phyloP scores from a whole-genome alignment of 2,797 vertebrate genomes.

The Neomorphus geoffroyi region DNA sequence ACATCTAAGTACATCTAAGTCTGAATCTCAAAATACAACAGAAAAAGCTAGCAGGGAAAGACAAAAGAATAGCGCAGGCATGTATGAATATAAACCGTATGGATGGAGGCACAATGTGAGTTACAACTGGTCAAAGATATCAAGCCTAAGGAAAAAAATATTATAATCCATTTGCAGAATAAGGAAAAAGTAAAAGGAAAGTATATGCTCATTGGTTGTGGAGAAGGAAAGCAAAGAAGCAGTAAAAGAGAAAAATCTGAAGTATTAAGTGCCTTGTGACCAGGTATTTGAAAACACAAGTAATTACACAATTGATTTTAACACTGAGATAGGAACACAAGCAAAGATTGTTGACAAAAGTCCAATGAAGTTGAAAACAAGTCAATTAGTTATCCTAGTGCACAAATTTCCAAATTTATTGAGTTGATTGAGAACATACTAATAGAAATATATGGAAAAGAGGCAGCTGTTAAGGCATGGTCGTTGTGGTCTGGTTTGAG shows the following conservation, averaged over 20 bases:
- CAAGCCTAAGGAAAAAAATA: background rate
- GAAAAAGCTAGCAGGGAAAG: background rate
- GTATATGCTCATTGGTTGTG: background rate
- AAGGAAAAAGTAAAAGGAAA: background rate
- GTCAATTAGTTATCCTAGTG: background rate
- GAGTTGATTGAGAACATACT: background rate
- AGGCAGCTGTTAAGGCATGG: background rate
- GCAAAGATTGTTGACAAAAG: background rate
- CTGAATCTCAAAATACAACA: background rate
- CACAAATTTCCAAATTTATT: background rate
- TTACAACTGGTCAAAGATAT: background rate
- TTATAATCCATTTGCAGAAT: background rate
- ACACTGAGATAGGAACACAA: fast-evolving
- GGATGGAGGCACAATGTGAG: background rate
- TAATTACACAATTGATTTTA: background rate
- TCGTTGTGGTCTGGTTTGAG: background rate
- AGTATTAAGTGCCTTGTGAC: background rate
- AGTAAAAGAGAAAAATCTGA: background rate
- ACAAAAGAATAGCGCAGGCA: background rate
- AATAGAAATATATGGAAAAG: background rate
- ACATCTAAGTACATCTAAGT: background rate
- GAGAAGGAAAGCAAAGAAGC: background rate
- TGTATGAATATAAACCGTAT: background rate
- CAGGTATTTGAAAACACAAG: background rate
- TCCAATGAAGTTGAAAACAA: background rate